Evolutionary conservation across 1,140 invertebrate species (phyloP).

Genomic region (Pseudomyrmex concolor): DNA sequence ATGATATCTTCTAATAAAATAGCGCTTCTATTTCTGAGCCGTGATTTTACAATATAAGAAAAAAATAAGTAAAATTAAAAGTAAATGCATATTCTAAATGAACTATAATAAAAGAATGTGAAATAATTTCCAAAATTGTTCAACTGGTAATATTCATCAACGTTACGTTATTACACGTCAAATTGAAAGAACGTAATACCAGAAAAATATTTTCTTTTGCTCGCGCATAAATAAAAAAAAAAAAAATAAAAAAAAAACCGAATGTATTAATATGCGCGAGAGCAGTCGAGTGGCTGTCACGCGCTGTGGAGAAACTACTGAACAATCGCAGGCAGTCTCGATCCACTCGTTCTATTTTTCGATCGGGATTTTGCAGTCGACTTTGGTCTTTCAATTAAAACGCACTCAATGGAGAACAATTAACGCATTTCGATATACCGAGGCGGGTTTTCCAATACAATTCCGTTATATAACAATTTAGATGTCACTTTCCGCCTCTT

Average conservation of each 20-base stretch:
- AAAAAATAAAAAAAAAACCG: neutral
- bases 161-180: neutral
- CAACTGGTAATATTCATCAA: neutral
- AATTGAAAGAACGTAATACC: neutral
- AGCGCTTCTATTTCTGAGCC: neutral
- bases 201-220: constrained; percentile 1
- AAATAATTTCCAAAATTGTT: neutral
- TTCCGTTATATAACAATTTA: constrained; percentile 53
- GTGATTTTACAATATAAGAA: neutral
- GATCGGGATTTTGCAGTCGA: constrained; percentile 47
- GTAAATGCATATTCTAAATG: too few species aligned
- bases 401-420: constrained; percentile 53
- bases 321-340: neutral
- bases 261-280: neutral
- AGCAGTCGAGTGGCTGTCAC: neutral
- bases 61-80: neutral
- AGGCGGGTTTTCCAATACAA: constrained; percentile 29
- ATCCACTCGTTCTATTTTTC: constrained; percentile 32
- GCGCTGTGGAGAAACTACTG: constrained; percentile 16
- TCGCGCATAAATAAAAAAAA: neutral
- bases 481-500: constrained; percentile 19
- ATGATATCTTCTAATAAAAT: neutral
- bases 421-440: constrained; percentile 39
- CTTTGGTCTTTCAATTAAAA: constrained; percentile 53
- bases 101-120: neutral